Conservation (phyloP, 2,113 vertebrate species). For the Zosterops borbonicus region DNA sequence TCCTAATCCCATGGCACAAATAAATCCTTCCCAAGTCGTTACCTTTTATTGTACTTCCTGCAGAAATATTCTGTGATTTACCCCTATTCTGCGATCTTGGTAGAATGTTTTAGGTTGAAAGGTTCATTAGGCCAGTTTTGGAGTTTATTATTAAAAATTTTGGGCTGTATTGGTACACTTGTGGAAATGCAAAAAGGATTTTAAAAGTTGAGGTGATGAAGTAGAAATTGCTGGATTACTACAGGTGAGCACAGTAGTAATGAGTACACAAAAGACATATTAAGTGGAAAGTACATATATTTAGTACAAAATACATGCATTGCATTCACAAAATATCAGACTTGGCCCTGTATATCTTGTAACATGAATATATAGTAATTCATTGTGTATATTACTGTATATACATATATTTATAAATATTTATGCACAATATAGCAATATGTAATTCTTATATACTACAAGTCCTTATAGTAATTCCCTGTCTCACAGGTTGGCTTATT, state of each 20-base stretch:
- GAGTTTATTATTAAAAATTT: not conserved
- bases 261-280: not conserved
- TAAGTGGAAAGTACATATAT: not conserved
- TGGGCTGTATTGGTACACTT: not conserved
- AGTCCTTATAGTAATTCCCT: not conserved
- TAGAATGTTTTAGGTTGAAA: not conserved
- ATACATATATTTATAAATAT: not conserved
- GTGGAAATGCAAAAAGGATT: not conserved
- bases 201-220: not conserved
- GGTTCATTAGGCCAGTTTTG: not conserved
- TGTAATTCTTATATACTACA: too few relatives aligned
- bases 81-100: not conserved
- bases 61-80: not conserved
- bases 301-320: not conserved
- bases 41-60: not conserved
- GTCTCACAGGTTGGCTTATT: not conserved
- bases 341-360: not conserved
- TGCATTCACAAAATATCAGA: too few relatives aligned
- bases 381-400: not conserved
- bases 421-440: not conserved
- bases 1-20: not conserved
- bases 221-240: not conserved
- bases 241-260: not conserved
- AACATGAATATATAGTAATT: not conserved
- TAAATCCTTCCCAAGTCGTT: fast-evolving